Percentiles rank a stretch among this genome's conserved stretches.
Conservation (phyloP, 1,140 invertebrate genomes). For the Dendrolimus kikuchii region DNA sequence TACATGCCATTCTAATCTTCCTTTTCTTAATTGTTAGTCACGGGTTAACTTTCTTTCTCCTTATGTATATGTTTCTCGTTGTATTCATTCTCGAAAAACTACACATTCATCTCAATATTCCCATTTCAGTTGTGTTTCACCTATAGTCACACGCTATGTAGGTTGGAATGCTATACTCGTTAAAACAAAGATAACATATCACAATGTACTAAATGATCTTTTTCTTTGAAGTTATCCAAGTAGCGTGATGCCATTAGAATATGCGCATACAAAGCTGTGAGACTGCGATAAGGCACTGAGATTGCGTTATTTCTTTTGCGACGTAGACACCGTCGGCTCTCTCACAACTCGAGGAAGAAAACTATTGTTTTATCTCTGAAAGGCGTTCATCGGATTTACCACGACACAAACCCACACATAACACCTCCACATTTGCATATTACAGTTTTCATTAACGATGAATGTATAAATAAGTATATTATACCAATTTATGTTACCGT, state of each 20-base stretch:
- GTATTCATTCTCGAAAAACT: too few relatives aligned
- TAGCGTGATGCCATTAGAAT: slow-evolving; percentile 22
- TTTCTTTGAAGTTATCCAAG: slow-evolving; percentile 3
- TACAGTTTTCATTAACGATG: slow-evolving; percentile 24
- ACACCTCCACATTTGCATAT: slow-evolving; percentile 24
- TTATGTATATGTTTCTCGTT: too few relatives aligned
- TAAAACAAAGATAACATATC: too few relatives aligned
- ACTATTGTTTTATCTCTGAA: slow-evolving; percentile 28
- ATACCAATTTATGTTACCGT: slow-evolving; percentile 28
- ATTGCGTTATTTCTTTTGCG: slow-evolving; percentile 29
- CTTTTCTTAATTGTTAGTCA: too few relatives aligned
- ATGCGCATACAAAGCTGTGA: slow-evolving; percentile 22
- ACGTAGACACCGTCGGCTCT: slow-evolving; percentile 25
- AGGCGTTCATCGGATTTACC: slow-evolving; percentile 24
- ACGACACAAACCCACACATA: slow-evolving; percentile 14
- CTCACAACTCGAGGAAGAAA: slow-evolving; percentile 22
- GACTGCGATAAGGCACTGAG: slow-evolving; percentile 8
- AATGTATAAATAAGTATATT: slow-evolving; percentile 22
- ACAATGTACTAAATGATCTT: too few relatives aligned
- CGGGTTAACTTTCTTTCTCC: too few relatives aligned
- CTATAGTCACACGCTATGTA: slow-evolving; percentile 11
- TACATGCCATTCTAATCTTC: too few relatives aligned
- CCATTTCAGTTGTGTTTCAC: slow-evolving; percentile 17
- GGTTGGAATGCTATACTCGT: too few relatives aligned
- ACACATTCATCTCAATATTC: too few relatives aligned